Conservation (phyloP, 2,888 invertebrate species). For the Auanema freiburgensis region DNA sequence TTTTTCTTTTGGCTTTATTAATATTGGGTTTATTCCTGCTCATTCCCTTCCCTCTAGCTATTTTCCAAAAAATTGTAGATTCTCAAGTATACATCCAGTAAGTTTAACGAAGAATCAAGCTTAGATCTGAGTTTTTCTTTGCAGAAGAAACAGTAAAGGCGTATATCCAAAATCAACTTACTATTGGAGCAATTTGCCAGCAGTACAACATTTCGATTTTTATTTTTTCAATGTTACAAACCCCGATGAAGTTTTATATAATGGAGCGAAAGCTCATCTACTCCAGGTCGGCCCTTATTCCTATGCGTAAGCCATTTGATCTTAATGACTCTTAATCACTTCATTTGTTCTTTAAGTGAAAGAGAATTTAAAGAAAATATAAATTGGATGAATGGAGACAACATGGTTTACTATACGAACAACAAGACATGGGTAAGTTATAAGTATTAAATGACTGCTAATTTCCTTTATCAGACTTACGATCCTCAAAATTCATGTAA, state of each 20-base stretch:
- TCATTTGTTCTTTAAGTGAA: conserved; percentile 32
- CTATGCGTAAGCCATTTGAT: conserved; percentile 32
- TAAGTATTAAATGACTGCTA: neutral
- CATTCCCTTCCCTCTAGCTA: conserved; percentile 37
- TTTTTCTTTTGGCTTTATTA: conserved; percentile 27
- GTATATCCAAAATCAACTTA: conserved; percentile 34
- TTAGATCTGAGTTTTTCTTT: too few species aligned
- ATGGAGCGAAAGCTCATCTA: conserved; percentile 35
- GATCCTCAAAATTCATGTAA: conserved; percentile 31
- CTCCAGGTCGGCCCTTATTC: conserved; percentile 43
- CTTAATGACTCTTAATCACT: neutral
- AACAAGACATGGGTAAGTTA: conserved; percentile 39
- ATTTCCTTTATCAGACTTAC: conserved; percentile 27
- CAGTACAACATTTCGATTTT: conserved; percentile 29
- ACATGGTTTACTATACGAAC: conserved; percentile 32
- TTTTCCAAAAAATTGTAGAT: conserved; percentile 36
- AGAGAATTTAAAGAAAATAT: conserved; percentile 50
- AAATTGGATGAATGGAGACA: conserved; percentile 39
- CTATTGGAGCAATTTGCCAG: conserved; percentile 38
- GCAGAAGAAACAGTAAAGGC: conserved; percentile 31
- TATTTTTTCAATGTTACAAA: conserved; percentile 44
- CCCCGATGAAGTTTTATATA: conserved; percentile 42
- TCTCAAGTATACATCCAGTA: conserved; percentile 41
- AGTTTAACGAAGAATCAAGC: too few species aligned
- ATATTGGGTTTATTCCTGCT: conserved; percentile 34